Evolutionary conservation across 2,113 vertebrate species (phyloP), one percentile per base, ranked within the genome.

Genomic region (Festucalex cinctus): DNA sequence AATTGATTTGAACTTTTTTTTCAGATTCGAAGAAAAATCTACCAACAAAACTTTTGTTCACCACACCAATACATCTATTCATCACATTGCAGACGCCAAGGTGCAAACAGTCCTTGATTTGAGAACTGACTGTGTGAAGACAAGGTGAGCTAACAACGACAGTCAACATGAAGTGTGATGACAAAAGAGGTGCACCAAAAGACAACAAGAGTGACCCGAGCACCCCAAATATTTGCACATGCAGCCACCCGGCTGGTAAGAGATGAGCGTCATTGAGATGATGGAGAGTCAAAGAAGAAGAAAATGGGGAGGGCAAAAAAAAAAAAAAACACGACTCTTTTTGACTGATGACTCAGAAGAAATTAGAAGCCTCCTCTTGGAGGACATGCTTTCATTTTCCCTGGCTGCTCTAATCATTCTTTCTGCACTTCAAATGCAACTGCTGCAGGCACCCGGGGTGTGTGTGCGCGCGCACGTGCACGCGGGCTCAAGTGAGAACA

Each of bases 381-480:
- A 73, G 74, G 58, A 85, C 74, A 66, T 43, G 71, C 69, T 84
- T 90, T 81, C 61, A 80, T 82, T 81, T 77, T 57, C 39, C 75
- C 63, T 19, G 36, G 63, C 69, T 54, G 60, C 72, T 79, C 58
- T 20, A 46, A 72, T 64, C 56, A 71, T 63, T 64, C 51, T 62
- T 76, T 70, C 56, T 51, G 58, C 80, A 66, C 70, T 54, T 53
- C n/a, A 10, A 63, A 4, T 66, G 58, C 41, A 67, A 53, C 51
- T 24, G 62, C 73, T 74, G 70, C 62, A 78, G 82, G 67, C 75
- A 71, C 51, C 60, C 58, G 76, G 67, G 69, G 36, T n/a, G n/a
- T n/a, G 28, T 4, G 28, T 32, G 28, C 28, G 4, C 28, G 12
- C 2, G 39, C 12, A 9, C 0, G 44, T 5, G 4, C 44, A 46